Evolutionary conservation across 2,113 vertebrate genomes (phyloP).

Genomic region (Vicugna pacos): DNA sequence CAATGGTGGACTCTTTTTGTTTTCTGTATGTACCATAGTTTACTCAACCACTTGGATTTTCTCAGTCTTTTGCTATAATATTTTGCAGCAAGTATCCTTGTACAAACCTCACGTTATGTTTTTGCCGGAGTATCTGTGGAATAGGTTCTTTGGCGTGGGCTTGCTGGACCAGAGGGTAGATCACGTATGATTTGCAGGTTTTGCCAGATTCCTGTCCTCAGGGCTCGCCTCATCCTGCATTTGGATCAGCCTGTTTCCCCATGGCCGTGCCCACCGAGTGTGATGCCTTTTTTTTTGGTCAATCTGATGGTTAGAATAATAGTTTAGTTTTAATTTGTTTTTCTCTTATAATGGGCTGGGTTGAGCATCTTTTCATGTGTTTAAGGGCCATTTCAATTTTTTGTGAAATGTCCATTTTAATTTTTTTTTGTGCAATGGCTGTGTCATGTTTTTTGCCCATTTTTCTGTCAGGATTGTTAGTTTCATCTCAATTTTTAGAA

Average conservation of each 20-base stretch:
- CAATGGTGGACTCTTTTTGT: neutral
- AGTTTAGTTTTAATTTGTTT: neutral
- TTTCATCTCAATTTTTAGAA: neutral
- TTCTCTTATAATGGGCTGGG: neutral
- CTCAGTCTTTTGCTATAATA: neutral
- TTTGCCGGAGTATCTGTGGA: neutral
- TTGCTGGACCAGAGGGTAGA: neutral
- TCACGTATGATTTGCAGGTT: neutral
- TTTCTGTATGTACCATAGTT: neutral
- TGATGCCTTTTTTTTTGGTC: neutral
- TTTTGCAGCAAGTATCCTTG: neutral
- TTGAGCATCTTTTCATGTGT: neutral
- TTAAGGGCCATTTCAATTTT: neutral
- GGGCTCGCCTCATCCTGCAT: neutral
- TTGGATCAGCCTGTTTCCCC: neutral
- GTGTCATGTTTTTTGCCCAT: neutral
- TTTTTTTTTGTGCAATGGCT: conserved; percentile 10
- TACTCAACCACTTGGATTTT: neutral
- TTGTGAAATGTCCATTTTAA: neutral
- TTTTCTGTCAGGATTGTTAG: neutral
- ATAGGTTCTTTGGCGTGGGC: neutral
- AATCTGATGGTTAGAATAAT: neutral
- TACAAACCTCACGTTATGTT: neutral
- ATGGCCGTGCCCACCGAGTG: fast-evolving
- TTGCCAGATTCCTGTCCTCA: neutral